Evolutionary conservation across 2,888 invertebrate species (phyloP), one percentile per base, ranked within the genome.

Genomic region (Seira ritae): DNA sequence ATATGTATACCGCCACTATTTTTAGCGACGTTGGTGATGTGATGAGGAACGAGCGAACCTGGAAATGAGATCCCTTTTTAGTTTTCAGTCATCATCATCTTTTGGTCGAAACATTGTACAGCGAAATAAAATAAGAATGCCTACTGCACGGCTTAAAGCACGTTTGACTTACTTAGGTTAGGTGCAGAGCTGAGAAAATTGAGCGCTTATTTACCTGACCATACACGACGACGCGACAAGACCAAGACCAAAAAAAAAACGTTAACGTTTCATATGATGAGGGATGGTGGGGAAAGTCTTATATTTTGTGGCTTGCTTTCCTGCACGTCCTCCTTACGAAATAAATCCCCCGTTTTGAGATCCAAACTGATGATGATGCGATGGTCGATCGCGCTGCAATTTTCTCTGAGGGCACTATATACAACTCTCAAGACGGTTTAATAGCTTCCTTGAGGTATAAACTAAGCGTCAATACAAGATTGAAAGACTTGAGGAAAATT

Each of bases 361-460:
- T 31, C 31, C 31, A 31, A 31, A 31, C 31, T 31, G 31, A 31
- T 50, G 79, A 80, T 73, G 68, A 80, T 72, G 71, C 71, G 79
- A 80, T 80, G 79, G 73, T 73, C 79, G 79, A 80, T 80, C 79
- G 72, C 67, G 71, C 72, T 80, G 79, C 79, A 80, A 80, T 80
- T 80, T 80, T 80, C 79, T 80, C 79, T 73, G 73, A 80, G 79
- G 79, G 79, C 79, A 73, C 68, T n/a, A 12, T n/a, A 12, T 46
- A 71, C 71, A 71, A 78, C 66, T 78, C 78, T 71, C 71, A 10
- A 66, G 71, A 71, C 78, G 67, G 72, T 78, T 80, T 80, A 73
- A 73, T 66, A 71, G 78, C 46, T 78, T 24, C 71, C 71, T 71
- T 23, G 50, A 50, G 50, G 50, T 50, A 50, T n/a, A 50, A 8